Evolutionary conservation across 1,140 invertebrate species (phyloP), one percentile per base, ranked within the genome.

Genomic region (Dreissena polymorpha): DNA sequence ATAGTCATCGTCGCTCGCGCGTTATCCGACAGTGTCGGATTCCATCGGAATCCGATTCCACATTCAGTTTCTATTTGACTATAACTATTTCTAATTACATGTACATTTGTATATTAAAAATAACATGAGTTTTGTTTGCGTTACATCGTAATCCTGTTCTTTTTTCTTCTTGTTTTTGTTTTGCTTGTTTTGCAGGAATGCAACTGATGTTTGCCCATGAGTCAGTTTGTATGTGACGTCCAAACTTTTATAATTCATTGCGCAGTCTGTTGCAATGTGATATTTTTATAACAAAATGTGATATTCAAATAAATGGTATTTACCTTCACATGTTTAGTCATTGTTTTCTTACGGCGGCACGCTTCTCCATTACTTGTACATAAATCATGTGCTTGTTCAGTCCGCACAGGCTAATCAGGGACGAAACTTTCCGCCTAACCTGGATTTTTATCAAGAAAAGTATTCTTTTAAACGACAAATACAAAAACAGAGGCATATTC

Each of bases 201-300:
- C 21, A 71, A 27, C 23, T 27, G 67, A 55, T 64, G 64, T 69
- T 23, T 27, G n/a, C 65, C 13, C 23, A 57, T 63, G 39, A 13
- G 29, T 23, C 57, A 39, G 60, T 65, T 63, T 23, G n/a, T 2
- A 18, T n/a, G 39, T 72, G 68, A 50, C 50, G 39, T 29, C n/a
- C 29, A 72, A 70, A 78, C 60, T 71, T 72, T n/a, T 72, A 18
- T 55, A 71, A 69, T 65, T 25, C 68, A 68, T 80, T 79, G 67
- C 67, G 29, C 3, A 25, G 16, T 51, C 64, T 64, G 68, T 64
- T 71, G 78, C 78, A 80, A 80, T 80, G 78, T 80, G 68, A 80
- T 80, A 80, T 72, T 80, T 80, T 80, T 80, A 39, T 80, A 80
- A 80, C 70, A 80, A 80, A 80, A 23, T 57, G 57, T 60, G 57